These are phyloP conservation scores for Eilema caniola DNA, from an alignment of 2,888 invertebrate genomes.

Conservation along the genomic window DNA sequence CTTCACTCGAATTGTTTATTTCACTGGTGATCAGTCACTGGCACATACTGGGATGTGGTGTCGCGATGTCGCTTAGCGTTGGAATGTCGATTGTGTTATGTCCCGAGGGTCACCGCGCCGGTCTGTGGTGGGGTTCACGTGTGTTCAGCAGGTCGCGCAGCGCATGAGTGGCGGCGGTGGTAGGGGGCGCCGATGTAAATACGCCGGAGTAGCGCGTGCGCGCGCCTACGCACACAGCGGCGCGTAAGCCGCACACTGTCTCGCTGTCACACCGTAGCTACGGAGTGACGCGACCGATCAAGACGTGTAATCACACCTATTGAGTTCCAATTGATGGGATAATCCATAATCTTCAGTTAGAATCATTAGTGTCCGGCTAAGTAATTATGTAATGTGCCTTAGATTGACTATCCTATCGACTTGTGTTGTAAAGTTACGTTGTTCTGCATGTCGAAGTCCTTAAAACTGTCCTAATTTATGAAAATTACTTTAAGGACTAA, in stretches of 20 bases:
- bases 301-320: constrained; percentile 59
- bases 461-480: neutral
- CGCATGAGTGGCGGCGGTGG: constrained; percentile 85
- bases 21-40: constrained; percentile 77
- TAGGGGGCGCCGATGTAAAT: constrained; percentile 86
- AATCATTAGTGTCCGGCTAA: constrained; percentile 20
- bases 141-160: constrained; percentile 81
- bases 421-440: neutral
- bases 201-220: constrained; percentile 80
- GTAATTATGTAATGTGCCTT: neutral
- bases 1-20: constrained; percentile 71
- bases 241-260: constrained; percentile 56
- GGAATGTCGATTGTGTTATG: constrained; percentile 62
- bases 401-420: neutral
- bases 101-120: constrained; percentile 69
- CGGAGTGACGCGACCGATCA: constrained; percentile 57
- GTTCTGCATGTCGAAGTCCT: neutral
- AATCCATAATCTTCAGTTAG: constrained; percentile 55
- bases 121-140: constrained; percentile 79
- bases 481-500: no score
- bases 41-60: constrained; percentile 76
- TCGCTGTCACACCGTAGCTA: constrained; percentile 42
- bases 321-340: constrained; percentile 64
- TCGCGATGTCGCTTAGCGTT: constrained; percentile 60
- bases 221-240: constrained; percentile 71